A percentile compares a stretch with the other conserved stretches of the same genome.
Evolutionary conservation across 2,113 vertebrate genomes (phyloP).

Genomic region (Alethe diademata): DNA sequence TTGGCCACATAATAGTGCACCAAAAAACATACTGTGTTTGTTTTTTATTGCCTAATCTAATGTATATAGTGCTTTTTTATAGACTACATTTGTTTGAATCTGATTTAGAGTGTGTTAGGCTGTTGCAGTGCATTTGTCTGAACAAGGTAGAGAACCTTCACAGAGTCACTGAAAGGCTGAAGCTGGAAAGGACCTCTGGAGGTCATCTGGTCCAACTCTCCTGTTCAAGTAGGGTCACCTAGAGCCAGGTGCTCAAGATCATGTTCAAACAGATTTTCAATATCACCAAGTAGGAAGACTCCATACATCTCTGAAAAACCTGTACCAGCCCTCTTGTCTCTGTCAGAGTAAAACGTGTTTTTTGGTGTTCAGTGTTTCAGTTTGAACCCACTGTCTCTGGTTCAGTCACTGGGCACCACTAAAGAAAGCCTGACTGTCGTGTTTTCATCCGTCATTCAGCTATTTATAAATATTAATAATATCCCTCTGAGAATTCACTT

Average conservation of each 20-base stretch:
- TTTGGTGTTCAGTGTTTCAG: background rate
- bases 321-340: background rate
- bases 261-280: background rate
- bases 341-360: background rate
- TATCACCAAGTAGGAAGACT: background rate
- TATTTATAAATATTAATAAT: background rate
- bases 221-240: background rate
- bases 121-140: background rate
- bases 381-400: background rate
- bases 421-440: background rate
- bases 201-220: background rate
- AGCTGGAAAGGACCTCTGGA: background rate
- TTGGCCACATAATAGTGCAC: background rate
- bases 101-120: background rate
- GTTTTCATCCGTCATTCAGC: background rate
- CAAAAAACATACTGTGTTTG: background rate
- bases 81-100: background rate
- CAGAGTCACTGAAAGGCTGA: background rate
- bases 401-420: background rate
- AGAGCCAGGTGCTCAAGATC: background rate
- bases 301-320: background rate
- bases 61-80: background rate
- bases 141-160: background rate
- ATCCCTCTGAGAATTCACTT: background rate
- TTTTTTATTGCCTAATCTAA: background rate